Evolutionary conservation across 1,140 invertebrate genomes (phyloP).

Genomic region (Drosophila willistoni): DNA sequence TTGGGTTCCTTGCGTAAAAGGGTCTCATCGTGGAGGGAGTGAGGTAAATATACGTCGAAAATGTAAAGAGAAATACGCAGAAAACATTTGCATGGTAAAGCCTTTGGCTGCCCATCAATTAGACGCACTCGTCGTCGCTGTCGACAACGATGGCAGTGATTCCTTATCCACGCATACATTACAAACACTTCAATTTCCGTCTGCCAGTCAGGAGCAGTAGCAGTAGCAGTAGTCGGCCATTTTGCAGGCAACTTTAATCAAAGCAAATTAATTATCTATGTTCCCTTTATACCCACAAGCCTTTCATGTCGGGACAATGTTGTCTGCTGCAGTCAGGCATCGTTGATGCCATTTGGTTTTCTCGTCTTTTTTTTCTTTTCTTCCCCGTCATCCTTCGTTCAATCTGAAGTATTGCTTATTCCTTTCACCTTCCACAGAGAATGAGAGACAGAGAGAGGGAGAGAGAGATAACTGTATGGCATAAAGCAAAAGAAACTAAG

Average conservation of each 20-base stretch:
- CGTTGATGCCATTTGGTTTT: slow-evolving; percentile 37
- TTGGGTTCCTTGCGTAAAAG: slow-evolving; percentile 9
- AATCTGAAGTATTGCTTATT: slow-evolving; percentile 25
- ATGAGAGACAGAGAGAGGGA: no score
- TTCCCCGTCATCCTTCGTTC: slow-evolving; percentile 4
- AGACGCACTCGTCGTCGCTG: slow-evolving; percentile 51
- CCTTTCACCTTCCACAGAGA: no score
- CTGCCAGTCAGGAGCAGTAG: slow-evolving; percentile 38
- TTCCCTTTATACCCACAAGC: slow-evolving; percentile 42
- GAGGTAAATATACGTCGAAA: neutral
- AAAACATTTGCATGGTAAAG: slow-evolving; percentile 65
- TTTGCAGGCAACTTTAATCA: slow-evolving; percentile 69
- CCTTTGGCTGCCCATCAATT: slow-evolving; percentile 71
- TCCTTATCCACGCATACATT: slow-evolving; percentile 48
- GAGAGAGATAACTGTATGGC: no score
- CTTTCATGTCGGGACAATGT: slow-evolving; percentile 41
- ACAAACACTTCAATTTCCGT: slow-evolving; percentile 76
- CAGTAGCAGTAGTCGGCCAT: slow-evolving; percentile 17
- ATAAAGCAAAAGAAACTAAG: slow-evolving; percentile 17
- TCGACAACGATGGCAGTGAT: slow-evolving; percentile 37
- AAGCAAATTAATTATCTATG: slow-evolving; percentile 75
- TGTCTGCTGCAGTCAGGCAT: slow-evolving; percentile 35
- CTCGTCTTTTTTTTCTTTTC: no score
- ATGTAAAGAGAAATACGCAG: slow-evolving; percentile 27
- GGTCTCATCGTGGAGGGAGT: neutral